Evolutionary conservation across 1,140 invertebrate species (phyloP), one percentile per base, ranked within the genome.

Genomic region (Drosophila lini): DNA sequence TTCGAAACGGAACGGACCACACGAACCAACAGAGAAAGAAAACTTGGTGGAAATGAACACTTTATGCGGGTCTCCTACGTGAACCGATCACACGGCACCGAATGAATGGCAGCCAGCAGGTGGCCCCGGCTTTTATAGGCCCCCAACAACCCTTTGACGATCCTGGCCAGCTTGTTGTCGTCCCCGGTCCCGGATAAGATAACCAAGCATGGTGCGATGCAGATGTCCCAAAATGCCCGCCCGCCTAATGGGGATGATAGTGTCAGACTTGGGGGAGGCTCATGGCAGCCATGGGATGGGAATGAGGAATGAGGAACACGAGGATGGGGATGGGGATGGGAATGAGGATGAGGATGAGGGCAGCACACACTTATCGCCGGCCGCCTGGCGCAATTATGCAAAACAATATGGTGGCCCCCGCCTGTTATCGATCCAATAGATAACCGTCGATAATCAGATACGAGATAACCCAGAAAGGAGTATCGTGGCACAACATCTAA

Each of bases 61-160:
- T 88, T 88, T 83, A 83, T 88, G 80, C 84, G 83, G 83, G 83
- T 34, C 41, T 68, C 42, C 36, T 32, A 69, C 59, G 55, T 74
- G 64, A 42, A 62, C 57, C 59, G 82, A 86, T 86, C 78, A 68
- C 75, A 69, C 68, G 64, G 59, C 55, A 71, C 63, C 62, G 56
- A 88, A 84, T 88, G 84, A 89, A 84, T 88, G 70, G 48, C 59
- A 71, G 50, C 57, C 62, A 84, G 84, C 84, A 88, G 84, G 84
- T 88, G 84, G 60, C 58, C 69, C 44, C 22, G 44, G 16, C 73
- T 88, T 88, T 78, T 88, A 88, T 89, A 88, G 83, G 63, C 58
- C 34, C 19, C 57, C 25, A 42, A n/a, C 63, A 77, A 77, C 74
- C 74, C 74, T 65, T 36, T 36, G 22, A 42, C 64, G 59, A 79